phyloP scores from a whole-genome alignment of 2,888 invertebrate genomes.

The Stramonita haemastoma region DNA sequence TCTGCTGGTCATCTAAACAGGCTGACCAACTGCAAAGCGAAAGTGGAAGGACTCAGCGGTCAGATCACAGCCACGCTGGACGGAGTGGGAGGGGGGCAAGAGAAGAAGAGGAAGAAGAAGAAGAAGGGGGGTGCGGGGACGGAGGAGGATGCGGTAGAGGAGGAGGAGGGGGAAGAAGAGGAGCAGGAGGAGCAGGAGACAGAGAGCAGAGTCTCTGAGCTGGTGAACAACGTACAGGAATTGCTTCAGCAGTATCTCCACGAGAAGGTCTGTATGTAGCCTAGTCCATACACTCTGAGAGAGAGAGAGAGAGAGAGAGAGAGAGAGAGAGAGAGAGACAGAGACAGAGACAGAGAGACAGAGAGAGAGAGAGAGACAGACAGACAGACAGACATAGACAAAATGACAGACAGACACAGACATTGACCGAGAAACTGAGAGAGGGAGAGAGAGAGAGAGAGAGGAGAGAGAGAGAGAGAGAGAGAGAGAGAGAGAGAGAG shows the following conservation, averaged over 20 bases:
- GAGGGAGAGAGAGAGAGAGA: too few relatives aligned
- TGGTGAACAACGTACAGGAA: conserved; percentile 2
- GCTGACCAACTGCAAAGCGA: neutral
- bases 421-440: too few relatives aligned
- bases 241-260: neutral
- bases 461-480: too few relatives aligned
- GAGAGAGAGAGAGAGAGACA: too few relatives aligned
- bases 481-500: too few relatives aligned
- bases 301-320: too few relatives aligned
- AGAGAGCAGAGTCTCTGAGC: neutral
- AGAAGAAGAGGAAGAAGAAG: conserved; percentile 11
- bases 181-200: neutral
- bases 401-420: too few relatives aligned
- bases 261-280: neutral
- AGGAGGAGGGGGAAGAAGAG: neutral
- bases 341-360: too few relatives aligned
- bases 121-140: neutral
- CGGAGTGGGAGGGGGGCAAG: neutral
- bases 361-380: too few relatives aligned
- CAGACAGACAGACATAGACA: too few relatives aligned
- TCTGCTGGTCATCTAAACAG: neutral
- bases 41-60: neutral
- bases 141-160: neutral
- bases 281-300: too few relatives aligned
- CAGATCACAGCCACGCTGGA: neutral